A percentile compares a stretch with the other conserved stretches of the same genome.
Evolutionary conservation across 2,888 invertebrate species (phyloP).

Genomic region (Eugnorisma glareosa): DNA sequence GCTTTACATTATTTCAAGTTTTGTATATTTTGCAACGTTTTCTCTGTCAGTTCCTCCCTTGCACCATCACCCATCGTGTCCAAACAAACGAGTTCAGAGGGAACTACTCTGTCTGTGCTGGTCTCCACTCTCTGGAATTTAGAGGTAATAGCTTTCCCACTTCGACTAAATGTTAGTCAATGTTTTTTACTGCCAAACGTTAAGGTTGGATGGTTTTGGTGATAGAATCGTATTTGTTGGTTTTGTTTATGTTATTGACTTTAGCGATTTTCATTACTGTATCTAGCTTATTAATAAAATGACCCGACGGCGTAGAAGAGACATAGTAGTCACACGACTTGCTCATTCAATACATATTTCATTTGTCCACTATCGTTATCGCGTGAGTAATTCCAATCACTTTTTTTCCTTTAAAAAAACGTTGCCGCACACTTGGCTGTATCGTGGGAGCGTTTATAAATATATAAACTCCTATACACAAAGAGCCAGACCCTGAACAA

Average conservation of each 20-base stretch:
- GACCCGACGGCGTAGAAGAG: not conserved
- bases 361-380: not conserved
- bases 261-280: not conserved
- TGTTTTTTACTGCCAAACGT: constrained; percentile 39
- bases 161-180: constrained; percentile 56
- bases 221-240: not conserved
- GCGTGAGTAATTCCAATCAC: not conserved
- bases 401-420: too few species aligned
- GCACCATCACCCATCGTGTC: constrained; percentile 15
- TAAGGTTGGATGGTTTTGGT: constrained; percentile 4
- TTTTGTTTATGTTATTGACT: constrained; percentile 10
- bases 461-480: too few species aligned
- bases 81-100: constrained; percentile 38
- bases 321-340: not conserved
- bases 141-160: constrained; percentile 69
- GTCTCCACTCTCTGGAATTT: constrained; percentile 59
- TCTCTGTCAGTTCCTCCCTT: constrained; percentile 22
- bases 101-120: constrained; percentile 26
- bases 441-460: too few species aligned
- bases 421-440: too few species aligned
- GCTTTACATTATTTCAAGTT: not conserved
- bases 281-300: not conserved
- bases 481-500: not conserved
- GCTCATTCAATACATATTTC: not conserved
- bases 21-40: not conserved